These are phyloP conservation scores for Thaleichthys pacificus DNA, from an alignment of 2,797 vertebrate species.

Conservation along the genomic window DNA sequence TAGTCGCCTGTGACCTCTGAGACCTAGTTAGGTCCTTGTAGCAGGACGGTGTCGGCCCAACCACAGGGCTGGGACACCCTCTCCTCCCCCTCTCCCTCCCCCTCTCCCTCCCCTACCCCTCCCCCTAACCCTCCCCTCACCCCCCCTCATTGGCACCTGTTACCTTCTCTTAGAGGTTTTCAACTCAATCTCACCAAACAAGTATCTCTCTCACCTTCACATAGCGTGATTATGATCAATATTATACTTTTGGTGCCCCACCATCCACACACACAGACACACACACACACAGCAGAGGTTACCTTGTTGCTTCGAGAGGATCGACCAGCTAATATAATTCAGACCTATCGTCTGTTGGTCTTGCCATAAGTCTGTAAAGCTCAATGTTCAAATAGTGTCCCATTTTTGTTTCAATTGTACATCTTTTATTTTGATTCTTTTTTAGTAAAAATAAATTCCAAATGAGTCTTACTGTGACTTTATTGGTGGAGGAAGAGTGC, in stretches of 20 bases:
- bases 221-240: neutral
- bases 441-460: conserved; percentile 74
- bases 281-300: conserved; percentile 9
- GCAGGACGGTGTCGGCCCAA: too few species aligned
- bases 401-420: conserved; percentile 69
- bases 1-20: neutral
- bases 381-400: conserved; percentile 63
- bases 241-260: conserved; percentile 25
- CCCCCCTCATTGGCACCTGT: too few species aligned
- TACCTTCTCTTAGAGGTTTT: too few species aligned
- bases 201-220: too few species aligned
- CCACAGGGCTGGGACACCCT: too few species aligned
- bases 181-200: too few species aligned
- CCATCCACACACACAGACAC: conserved; percentile 1
- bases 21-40: too few species aligned
- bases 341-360: conserved; percentile 50
- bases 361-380: conserved; percentile 62
- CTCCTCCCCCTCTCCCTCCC: too few species aligned
- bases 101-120: too few species aligned
- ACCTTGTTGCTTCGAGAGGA: conserved; percentile 12
- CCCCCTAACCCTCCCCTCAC: too few species aligned
- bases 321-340: conserved; percentile 43
- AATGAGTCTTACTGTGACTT: conserved; percentile 50
- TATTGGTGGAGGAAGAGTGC: conserved; percentile 22
- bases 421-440: conserved; percentile 77